Percentiles rank a stretch among this genome's conserved stretches.
Conservation (phyloP, 2,888 invertebrate species). For the Resseliella maxima region DNA sequence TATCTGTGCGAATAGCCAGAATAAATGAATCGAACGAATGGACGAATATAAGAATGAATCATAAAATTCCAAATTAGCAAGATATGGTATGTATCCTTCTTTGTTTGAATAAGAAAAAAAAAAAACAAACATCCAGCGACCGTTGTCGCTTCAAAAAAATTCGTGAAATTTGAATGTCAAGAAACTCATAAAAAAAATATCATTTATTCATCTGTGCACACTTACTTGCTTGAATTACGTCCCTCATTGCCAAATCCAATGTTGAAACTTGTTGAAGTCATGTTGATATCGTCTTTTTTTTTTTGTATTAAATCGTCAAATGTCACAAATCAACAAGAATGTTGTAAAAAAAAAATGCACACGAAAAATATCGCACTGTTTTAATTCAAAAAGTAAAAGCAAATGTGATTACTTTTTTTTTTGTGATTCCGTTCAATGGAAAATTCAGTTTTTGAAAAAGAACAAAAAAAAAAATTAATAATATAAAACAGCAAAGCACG, state of each 20-base stretch:
- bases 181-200: not conserved
- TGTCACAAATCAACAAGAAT: constrained; percentile 1
- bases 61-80: constrained; percentile 26
- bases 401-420: not conserved
- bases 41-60: not conserved
- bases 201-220: constrained; percentile 59
- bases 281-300: constrained; percentile 64
- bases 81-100: not conserved
- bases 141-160: not conserved
- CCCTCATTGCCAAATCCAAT: constrained; percentile 72
- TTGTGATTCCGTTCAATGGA: not conserved
- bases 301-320: not conserved
- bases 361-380: not conserved
- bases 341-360: not conserved
- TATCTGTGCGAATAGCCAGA: not conserved
- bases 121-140: not conserved
- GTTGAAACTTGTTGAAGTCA: constrained; percentile 75
- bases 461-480: not conserved
- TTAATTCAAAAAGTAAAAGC: not conserved
- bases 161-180: not conserved
- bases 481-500: not conserved
- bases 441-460: not conserved
- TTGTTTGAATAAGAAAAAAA: no score
- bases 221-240: constrained; percentile 76
- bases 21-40: not conserved